Evolutionary conservation across 2,113 vertebrate genomes (phyloP).

Genomic region (Nesogale talazaci): DNA sequence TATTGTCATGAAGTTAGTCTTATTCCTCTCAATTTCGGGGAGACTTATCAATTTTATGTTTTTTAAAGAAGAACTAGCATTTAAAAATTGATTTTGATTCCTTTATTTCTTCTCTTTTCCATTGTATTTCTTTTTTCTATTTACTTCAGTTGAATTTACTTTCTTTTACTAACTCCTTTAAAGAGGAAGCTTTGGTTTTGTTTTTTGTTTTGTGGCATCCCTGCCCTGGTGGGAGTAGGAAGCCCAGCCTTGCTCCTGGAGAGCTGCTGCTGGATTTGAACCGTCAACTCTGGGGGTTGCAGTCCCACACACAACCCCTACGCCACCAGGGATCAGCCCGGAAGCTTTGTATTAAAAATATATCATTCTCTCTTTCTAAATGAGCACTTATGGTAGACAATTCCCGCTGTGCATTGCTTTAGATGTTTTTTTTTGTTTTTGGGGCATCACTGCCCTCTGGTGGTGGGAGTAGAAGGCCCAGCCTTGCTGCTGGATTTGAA

Average conservation of each 20-base stretch:
- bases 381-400: neutral
- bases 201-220: too few relatives aligned
- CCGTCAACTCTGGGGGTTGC: too few relatives aligned
- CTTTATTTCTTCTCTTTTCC: neutral
- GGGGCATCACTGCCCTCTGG: too few relatives aligned
- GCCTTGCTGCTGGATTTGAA: too few relatives aligned
- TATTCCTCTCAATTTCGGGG: neutral
- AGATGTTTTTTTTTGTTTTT: neutral
- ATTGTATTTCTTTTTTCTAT: neutral
- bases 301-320: too few relatives aligned
- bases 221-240: too few relatives aligned
- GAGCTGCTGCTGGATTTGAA: too few relatives aligned
- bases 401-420: neutral
- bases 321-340: too few relatives aligned
- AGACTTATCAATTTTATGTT: neutral
- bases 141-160: neutral
- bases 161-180: neutral
- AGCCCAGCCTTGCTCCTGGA: too few relatives aligned
- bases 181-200: too few relatives aligned
- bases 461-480: too few relatives aligned
- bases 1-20: neutral
- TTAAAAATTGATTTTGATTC: neutral
- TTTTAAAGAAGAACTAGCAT: neutral
- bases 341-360: too few relatives aligned
- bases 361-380: neutral